Base-by-base conservation (phyloP, 2,113 vertebrate species). In the Ovibos moschatus region DNA sequence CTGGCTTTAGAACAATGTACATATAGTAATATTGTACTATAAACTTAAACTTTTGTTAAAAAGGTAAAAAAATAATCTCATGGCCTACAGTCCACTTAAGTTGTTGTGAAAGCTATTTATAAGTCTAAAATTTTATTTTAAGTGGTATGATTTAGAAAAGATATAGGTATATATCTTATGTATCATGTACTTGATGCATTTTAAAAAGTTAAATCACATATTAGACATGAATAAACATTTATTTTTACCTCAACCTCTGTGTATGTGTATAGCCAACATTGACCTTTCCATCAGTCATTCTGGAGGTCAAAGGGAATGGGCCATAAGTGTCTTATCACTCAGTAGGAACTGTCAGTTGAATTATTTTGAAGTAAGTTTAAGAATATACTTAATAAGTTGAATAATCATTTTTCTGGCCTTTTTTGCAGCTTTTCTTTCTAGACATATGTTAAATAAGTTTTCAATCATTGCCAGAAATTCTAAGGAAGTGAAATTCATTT, bases 401-500 rank as follows among this genome's bases (percentile, higher is more conserved):
- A 96, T 74, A 89, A 91, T 89, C 25, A 51, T 89, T 76, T 96
- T 62, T 15, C 85, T 88, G 36, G n/a, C 13, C 82, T 1, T 76
- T 76, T 89, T 7, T 60, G 45, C 55, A 87, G 21, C 74, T 78
- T 97, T 79, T 88, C 84, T 97, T 94, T 92, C 58, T 62, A 97
- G 85, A 78, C 36, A 92, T 92, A 96, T 78, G 89, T 45, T 97
- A 94, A 96, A 23, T 93, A 94, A 93, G 11, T 93, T 96, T 93
- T 96, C 67, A 96, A 15, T 97, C 89, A 95, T 74, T 97, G 86
- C 82, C 86, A 96, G 83, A 95, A 86, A 93, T 91, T 28, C 60
- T 87, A 58, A 97, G 53, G 82, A 97, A 97, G 23, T 88, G 64
- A 95, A 94, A 79, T 2, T 36, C 55, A 79, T 82, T 90, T 95